Percentiles rank a stretch among this genome's conserved stretches.
Conservation (phyloP, 2,113 vertebrate genomes). For the Labrus mixtus region DNA sequence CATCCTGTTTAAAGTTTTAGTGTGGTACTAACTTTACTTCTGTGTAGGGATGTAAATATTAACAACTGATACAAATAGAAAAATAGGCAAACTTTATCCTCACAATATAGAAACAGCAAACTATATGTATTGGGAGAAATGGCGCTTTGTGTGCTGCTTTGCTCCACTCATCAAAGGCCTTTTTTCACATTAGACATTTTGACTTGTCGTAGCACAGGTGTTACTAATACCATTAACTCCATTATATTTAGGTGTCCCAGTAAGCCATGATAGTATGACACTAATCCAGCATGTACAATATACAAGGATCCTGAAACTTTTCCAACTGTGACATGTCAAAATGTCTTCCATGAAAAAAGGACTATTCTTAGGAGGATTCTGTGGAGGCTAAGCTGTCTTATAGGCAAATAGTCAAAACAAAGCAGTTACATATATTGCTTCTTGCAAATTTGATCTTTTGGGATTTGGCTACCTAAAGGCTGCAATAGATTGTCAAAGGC, state of each 20-base stretch:
- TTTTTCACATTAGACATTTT: not conserved
- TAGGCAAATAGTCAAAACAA: not conserved
- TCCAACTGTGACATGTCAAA: slow-evolving; percentile 5
- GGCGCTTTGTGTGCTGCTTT: too few relatives aligned
- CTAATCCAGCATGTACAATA: not conserved
- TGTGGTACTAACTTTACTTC: not conserved
- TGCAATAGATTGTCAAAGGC: too few relatives aligned
- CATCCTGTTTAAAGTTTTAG: slow-evolving; percentile 4
- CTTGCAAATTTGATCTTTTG: not conserved
- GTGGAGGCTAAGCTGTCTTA: not conserved
- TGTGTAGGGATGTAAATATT: not conserved
- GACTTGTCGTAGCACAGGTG: not conserved
- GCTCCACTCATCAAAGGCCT: too few relatives aligned
- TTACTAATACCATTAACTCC: not conserved
- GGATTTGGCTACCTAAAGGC: not conserved
- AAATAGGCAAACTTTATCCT: not conserved
- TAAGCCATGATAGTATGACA: not conserved
- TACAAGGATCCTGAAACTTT: not conserved
- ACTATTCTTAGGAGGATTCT: not conserved
- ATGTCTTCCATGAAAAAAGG: not conserved
- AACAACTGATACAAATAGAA: not conserved
- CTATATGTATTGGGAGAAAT: not conserved
- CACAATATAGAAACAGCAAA: not conserved
- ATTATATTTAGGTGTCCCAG: not conserved
- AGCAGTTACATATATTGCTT: too few relatives aligned